Conservation (phyloP, 2,797 vertebrate species). For the Acipenser transmontanus region DNA sequence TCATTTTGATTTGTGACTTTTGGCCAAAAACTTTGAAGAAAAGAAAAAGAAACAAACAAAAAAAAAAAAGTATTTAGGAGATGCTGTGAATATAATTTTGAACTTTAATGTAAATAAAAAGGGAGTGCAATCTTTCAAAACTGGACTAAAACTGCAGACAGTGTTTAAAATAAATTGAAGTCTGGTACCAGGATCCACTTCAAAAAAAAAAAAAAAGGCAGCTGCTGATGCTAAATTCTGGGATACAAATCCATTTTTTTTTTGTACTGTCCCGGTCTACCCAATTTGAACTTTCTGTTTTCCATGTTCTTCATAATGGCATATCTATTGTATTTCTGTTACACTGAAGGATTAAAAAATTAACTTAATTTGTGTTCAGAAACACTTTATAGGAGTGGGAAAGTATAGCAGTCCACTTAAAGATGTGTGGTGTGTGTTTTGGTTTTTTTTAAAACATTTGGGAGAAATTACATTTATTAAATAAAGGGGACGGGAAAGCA, state of each 20-base stretch:
- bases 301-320: slow-evolving; percentile 26
- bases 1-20: slow-evolving; percentile 20
- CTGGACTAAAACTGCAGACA: slow-evolving; percentile 64
- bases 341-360: slow-evolving; percentile 28
- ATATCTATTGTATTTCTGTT: slow-evolving; percentile 29
- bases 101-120: slow-evolving; percentile 89
- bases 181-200: slow-evolving; percentile 50
- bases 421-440: slow-evolving; percentile 25
- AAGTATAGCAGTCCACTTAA: slow-evolving; percentile 36
- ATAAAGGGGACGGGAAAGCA: slow-evolving; percentile 18
- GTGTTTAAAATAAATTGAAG: slow-evolving; percentile 50
- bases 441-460: slow-evolving; percentile 33
- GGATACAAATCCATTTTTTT: slow-evolving; percentile 36
- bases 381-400: slow-evolving; percentile 49
- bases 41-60: not conserved
- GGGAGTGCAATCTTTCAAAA: slow-evolving; percentile 63
- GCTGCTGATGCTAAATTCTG: slow-evolving; percentile 43
- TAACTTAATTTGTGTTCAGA: slow-evolving; percentile 40
- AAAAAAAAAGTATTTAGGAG: slow-evolving; percentile 40
- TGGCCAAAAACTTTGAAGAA: slow-evolving; percentile 47
- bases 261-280: too few relatives aligned
- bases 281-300: too few relatives aligned
- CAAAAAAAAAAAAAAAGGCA: slow-evolving; percentile 31
- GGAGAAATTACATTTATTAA: not conserved
- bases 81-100: slow-evolving; percentile 93